Conservation (phyloP, 2,113 vertebrate genomes). For the Pteronura brasiliensis region DNA sequence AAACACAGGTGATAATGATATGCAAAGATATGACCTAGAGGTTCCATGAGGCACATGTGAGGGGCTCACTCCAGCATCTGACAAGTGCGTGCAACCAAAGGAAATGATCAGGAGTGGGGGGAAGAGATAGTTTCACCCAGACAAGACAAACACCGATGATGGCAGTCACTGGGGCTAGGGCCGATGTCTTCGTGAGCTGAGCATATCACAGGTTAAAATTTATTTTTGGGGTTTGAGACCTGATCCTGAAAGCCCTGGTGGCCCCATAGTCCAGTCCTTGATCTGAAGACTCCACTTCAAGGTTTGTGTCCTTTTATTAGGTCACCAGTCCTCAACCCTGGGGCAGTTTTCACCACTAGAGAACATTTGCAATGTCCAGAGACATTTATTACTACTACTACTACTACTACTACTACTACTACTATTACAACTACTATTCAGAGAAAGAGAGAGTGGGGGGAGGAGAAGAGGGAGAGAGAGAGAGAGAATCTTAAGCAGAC, state of each 20-base stretch:
- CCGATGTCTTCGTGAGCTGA: accelerated
- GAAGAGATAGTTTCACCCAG: accelerated
- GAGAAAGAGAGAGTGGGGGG: neutral
- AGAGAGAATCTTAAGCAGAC: neutral
- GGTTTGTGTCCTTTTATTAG: neutral
- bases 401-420: too few species aligned
- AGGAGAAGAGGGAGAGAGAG: neutral
- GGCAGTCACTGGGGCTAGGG: neutral
- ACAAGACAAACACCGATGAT: accelerated
- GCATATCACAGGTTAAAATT: neutral
- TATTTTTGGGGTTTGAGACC: neutral
- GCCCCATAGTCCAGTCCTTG: neutral
- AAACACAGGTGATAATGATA: accelerated
- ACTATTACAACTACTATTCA: too few species aligned
- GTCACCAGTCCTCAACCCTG: neutral
- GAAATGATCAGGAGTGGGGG: neutral
- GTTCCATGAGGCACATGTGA: accelerated
- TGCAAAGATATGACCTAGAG: neutral
- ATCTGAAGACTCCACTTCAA: neutral
- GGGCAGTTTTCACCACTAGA: neutral
- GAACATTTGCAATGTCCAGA: neutral
- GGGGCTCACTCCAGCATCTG: neutral
- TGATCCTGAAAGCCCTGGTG: neutral
- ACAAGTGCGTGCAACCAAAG: neutral
- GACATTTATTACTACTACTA: neutral